Base-by-base conservation (phyloP, 2,888 invertebrate species). In the Tipula helvola region DNA sequence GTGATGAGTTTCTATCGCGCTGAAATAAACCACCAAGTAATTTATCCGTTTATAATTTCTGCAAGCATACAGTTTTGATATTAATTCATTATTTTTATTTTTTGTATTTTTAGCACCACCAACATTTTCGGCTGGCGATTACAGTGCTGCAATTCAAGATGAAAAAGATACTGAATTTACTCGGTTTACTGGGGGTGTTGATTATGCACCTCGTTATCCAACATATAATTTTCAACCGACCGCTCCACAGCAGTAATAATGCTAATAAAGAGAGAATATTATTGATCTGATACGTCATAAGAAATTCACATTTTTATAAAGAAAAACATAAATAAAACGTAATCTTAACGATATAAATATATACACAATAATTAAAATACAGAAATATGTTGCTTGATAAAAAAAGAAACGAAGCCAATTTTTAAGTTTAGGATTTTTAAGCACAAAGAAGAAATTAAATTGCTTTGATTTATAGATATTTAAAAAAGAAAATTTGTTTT, bases 131-230 rank as follows among this genome's bases (percentile, higher is more conserved):
- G 95, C 94, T 90, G 93, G 94, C 18, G 90, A 92, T 83, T 93
- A 93, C 89, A 92, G 93, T n/a, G 94, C 95, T 3, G 93, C 93
- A 87, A 94, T 95, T 86, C 93, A 93, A 87, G 95, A 95, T 88
- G 92, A 93, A 57, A 93, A 93, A 44, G 95, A 95, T 89, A 93
- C 92, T 12, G 93, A 93, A 87, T 92, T 94, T 88, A 93, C 93
- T 36, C 91, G 91, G 88, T 91, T 94, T 39, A 89, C 92, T 2
- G 93, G 93, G 5, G 91, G 92, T 13, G 90, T 89, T 3, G 90
- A 91, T 39, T 94, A 93, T 89, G 93, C 94, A n/a, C 94, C 94
- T 0, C 92, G 91, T 88, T 94, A 94, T 89, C 94, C 94, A 41
- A 94, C 94, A 4, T 94, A 93, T 89, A 92, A 93, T 83, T 93